These are phyloP conservation scores for Branchellion lobata DNA, from an alignment of 2,888 invertebrate species.

Conservation along the genomic window DNA sequence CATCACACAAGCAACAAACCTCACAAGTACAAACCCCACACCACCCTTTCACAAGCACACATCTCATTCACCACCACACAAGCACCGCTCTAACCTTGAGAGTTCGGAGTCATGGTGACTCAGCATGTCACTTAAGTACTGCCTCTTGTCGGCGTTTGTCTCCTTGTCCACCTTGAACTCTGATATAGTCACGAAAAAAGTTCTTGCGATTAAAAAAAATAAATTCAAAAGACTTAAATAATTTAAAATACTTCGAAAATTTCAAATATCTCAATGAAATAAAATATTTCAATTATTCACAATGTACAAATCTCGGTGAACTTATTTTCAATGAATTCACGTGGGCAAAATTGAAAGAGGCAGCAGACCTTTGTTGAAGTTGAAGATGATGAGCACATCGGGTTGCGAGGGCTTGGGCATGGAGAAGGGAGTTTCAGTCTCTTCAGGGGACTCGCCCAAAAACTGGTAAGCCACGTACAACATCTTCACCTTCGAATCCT, in stretches of 20 bases:
- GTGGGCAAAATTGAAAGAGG: no score
- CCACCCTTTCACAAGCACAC: no score
- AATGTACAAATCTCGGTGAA: no score
- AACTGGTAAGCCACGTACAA: slow-evolving; percentile 63
- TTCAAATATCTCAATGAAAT: no score
- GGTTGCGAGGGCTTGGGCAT: slow-evolving; percentile 61
- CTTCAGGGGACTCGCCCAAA: slow-evolving; percentile 60
- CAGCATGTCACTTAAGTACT: not conserved
- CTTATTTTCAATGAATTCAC: no score
- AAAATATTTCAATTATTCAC: not conserved
- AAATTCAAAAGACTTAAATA: no score
- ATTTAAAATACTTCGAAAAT: no score
- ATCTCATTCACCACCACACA: not conserved
- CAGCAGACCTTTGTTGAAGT: slow-evolving; percentile 62
- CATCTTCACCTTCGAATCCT: slow-evolving; percentile 58
- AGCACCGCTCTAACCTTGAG: not conserved
- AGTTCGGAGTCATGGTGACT: not conserved
- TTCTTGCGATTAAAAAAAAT: no score
- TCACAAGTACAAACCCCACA: no score
- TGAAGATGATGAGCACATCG: slow-evolving; percentile 60
- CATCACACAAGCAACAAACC: no score
- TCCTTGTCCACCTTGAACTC: slow-evolving; percentile 2
- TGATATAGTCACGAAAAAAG: no score
- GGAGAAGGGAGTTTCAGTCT: slow-evolving; percentile 63
- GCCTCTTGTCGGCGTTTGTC: not conserved